Base-by-base conservation (phyloP, 2,888 invertebrate species). In the Baronia brevicornis region DNA sequence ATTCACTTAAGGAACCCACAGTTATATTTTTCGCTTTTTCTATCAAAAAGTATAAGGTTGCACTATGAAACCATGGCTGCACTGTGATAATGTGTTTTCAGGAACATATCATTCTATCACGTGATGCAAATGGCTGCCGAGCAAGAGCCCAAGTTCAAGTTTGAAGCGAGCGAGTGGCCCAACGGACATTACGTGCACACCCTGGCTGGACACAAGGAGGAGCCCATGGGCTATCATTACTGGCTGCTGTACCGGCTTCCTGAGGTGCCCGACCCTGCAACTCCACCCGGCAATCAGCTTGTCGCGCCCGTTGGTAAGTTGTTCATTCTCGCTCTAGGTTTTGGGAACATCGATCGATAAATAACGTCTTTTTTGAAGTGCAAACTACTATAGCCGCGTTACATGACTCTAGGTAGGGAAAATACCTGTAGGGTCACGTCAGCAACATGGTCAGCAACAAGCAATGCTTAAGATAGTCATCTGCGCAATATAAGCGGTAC, bases 181-280 rank as follows among this genome's bases (percentile, higher is more conserved):
- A 95, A 95, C 62, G 95, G 95, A 0, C 95, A 95, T 66, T 95
- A 95, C 67, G 93, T 95, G 11, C 95, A 95, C 70, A 95, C 95
- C 0, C 82, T 95, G 44, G 92, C 90, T 0, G 92, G 91, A 0
- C 90, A 89, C 60, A 90, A 90, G 62, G 93, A 93, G 60, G 91
- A 92, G 56, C 92, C 92, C 0, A 90, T 91, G 88, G 91, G 93
- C 26, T 95, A 95, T 69, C 92, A 94, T 64, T 95, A 95, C 74
- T 95, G 95, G 95, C 75, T 95, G 48, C 86, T 95, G 47, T 95
- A 95, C 75, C 89, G 93, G 51, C 84, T 95, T 55, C 91, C 92
- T 0, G 90, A 91, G 60, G 85, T 90, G 33, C 95, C 95, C 0
- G 93, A 94, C 73, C 91, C 94, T 0, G 82, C 87, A 52, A 89